phyloP scores from a whole-genome alignment of 2,113 vertebrate species.

The Upupa epops region DNA sequence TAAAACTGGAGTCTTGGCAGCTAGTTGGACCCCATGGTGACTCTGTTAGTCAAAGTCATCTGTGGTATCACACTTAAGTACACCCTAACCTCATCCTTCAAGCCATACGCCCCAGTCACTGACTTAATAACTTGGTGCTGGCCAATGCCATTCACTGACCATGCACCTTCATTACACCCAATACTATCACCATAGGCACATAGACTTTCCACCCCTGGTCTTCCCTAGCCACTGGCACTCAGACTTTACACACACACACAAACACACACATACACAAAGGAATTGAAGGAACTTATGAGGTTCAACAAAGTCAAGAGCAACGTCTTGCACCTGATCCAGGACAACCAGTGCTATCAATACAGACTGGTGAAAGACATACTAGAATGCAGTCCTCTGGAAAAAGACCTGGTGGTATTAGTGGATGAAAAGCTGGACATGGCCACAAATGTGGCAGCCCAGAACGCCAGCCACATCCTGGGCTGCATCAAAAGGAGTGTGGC shows the following conservation, averaged over 20 bases:
- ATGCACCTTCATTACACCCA: fast-evolving
- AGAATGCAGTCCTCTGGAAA: too few species aligned
- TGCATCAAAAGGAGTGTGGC: too few species aligned
- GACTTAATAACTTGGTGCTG: neutral
- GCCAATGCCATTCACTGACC: neutral
- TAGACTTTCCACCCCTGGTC: neutral
- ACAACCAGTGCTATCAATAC: too few species aligned
- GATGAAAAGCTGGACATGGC: too few species aligned
- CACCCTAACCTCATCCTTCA: neutral
- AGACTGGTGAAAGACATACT: too few species aligned
- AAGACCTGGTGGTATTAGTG: too few species aligned
- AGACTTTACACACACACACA: neutral
- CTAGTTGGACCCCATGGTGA: neutral
- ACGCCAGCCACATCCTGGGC: too few species aligned
- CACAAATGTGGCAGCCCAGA: too few species aligned
- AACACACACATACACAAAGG: too few species aligned
- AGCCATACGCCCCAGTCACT: neutral
- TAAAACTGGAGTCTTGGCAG: fast-evolving
- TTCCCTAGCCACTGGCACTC: neutral
- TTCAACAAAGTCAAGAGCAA: too few species aligned
- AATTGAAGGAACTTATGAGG: too few species aligned
- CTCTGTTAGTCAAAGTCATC: neutral
- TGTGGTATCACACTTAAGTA: neutral
- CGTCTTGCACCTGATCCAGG: too few species aligned
- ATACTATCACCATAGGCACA: neutral